Evolutionary conservation across 1,140 invertebrate genomes (phyloP).

Genomic region (Melanaphis sacchari): DNA sequence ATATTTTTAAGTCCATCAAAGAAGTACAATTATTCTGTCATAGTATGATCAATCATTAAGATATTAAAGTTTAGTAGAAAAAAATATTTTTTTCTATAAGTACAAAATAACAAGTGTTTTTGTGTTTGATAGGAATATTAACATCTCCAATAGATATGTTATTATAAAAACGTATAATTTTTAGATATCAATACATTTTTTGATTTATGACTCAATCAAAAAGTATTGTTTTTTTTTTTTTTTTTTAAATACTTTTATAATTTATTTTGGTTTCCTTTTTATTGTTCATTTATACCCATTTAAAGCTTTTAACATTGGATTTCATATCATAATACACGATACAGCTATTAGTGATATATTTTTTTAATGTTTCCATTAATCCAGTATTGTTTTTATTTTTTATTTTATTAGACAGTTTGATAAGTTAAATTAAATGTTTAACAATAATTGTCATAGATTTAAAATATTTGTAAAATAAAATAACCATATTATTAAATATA

Average conservation of each 20-base stretch:
- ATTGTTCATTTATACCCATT: not conserved
- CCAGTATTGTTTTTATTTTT: not conserved
- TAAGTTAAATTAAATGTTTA: not conserved
- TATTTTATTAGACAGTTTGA: not conserved
- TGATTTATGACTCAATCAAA: not conserved
- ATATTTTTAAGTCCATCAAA: not conserved
- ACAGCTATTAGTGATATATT: not conserved
- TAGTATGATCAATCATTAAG: not conserved
- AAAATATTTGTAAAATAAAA: not conserved
- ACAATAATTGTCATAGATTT: not conserved
- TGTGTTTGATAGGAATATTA: not conserved
- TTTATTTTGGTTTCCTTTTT: not conserved
- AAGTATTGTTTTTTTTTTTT: not conserved
- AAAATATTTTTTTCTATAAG: too few relatives aligned
- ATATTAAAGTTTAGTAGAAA: not conserved
- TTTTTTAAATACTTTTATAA: not conserved
- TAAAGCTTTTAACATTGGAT: not conserved
- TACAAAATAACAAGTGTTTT: not conserved
- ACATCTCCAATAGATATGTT: not conserved
- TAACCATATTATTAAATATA: not conserved
- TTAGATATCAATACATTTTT: not conserved
- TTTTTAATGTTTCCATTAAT: not conserved
- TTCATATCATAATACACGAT: not conserved
- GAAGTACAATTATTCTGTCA: not conserved
- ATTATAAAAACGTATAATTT: not conserved